These are phyloP conservation scores for Halictus ligatus DNA, from an alignment of 2,888 invertebrate genomes.

Conservation along the genomic window DNA sequence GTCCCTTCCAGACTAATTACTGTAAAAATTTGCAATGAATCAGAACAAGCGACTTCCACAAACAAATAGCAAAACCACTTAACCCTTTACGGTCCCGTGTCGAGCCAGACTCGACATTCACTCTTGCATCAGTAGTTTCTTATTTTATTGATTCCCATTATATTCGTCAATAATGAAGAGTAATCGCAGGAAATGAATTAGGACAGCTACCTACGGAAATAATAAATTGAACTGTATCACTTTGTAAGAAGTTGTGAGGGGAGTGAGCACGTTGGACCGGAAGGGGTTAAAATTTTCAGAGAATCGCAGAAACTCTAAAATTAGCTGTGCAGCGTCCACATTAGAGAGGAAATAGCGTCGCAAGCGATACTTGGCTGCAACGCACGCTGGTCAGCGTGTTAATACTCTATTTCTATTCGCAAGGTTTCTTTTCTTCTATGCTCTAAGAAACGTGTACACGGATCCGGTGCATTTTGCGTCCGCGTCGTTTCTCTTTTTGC, in stretches of 20 bases:
- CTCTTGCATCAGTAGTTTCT: neutral
- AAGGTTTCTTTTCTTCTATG: neutral
- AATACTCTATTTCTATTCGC: constrained; percentile 34
- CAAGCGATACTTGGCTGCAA: neutral
- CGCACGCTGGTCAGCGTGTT: neutral
- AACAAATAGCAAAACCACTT: neutral
- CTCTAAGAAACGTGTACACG: constrained; percentile 20
- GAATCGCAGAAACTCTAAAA: neutral
- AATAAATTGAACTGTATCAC: neutral
- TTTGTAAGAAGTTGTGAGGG: neutral
- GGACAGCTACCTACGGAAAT: neutral
- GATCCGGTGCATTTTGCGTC: constrained; percentile 13
- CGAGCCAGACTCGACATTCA: neutral
- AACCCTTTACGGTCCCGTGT: neutral
- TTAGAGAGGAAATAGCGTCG: neutral
- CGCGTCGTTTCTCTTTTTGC: constrained; percentile 25
- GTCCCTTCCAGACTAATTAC: neutral
- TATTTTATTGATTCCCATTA: neutral
- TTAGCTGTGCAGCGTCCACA: neutral
- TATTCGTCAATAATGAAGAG: neutral
- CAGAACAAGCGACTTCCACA: neutral
- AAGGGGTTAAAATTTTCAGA: too few relatives aligned
- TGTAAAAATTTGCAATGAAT: neutral
- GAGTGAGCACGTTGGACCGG: too few relatives aligned
- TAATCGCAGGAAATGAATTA: too few relatives aligned